phyloP scores from a whole-genome alignment of 1,140 invertebrate species.

The Pentalonia nigronervosa region DNA sequence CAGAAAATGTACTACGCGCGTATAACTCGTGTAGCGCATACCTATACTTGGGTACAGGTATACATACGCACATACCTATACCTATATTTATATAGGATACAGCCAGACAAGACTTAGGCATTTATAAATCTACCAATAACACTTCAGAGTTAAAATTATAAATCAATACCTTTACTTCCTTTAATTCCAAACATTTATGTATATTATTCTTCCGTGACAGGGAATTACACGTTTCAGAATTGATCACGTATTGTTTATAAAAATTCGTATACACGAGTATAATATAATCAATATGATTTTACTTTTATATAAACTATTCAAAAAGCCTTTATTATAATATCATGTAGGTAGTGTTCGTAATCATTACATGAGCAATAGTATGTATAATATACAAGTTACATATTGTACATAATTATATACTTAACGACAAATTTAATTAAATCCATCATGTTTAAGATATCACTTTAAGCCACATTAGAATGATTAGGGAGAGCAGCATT shows the following conservation, averaged over 20 bases:
- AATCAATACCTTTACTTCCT: not conserved
- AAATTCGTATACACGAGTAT: not conserved
- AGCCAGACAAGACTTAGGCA: not conserved
- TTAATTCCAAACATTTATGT: not conserved
- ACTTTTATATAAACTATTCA: not conserved
- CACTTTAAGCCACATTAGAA: not conserved
- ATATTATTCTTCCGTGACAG: slow-evolving; percentile 3
- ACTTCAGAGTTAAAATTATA: not conserved
- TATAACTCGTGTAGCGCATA: not conserved
- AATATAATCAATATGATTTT: not conserved
- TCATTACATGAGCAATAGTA: not conserved
- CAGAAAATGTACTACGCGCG: not conserved
- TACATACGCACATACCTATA: not conserved
- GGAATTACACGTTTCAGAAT: not conserved
- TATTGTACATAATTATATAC: not conserved
- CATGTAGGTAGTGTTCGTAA: not conserved
- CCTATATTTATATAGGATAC: not conserved
- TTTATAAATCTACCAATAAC: slow-evolving; percentile 17
- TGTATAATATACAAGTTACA: not conserved
- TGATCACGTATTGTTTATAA: slow-evolving; percentile 2
- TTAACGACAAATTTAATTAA: not conserved
- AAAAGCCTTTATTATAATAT: not conserved
- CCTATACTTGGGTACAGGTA: not conserved
- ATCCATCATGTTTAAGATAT: not conserved
- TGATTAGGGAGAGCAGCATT: not conserved